Conservation (phyloP, 2,797 vertebrate genomes). For the Rhinichthys osculus region DNA sequence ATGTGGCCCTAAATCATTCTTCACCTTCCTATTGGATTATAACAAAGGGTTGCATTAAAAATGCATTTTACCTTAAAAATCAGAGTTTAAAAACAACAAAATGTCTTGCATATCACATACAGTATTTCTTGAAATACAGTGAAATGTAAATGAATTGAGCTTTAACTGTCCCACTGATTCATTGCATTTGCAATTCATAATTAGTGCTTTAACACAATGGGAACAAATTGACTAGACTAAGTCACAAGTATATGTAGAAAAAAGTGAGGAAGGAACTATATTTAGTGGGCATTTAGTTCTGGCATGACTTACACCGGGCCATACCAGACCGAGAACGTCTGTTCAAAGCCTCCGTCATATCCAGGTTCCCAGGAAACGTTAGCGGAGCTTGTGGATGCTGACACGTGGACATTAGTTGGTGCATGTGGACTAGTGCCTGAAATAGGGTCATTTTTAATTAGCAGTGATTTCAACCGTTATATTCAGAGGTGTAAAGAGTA, state of each 20-base stretch:
- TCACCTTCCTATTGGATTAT: constrained; percentile 87
- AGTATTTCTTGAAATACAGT: not conserved
- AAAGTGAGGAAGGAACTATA: constrained; percentile 33
- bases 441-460: constrained; percentile 45
- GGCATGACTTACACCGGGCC: constrained; percentile 99
- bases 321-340: constrained; percentile 99
- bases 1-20: constrained; percentile 94
- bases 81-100: not conserved
- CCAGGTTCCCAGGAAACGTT: constrained; percentile 98
- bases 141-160: not conserved
- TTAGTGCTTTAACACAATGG: constrained; percentile 11
- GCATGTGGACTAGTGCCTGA: constrained; percentile 98
- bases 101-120: not conserved
- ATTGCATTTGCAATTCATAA: not conserved
- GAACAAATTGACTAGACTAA: not conserved
- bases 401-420: constrained; percentile 90
- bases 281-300: constrained; percentile 67
- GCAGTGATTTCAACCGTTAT: not conserved
- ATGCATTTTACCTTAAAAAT: not conserved
- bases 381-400: constrained; percentile 92
- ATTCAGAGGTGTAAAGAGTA: not conserved
- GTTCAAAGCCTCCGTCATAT: constrained; percentile 98
- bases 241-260: constrained; percentile 23
- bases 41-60: constrained; percentile 1
- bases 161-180: not conserved